Percentiles rank a stretch among this genome's conserved stretches.
Evolutionary conservation across 1,140 invertebrate species (phyloP).

Genomic region (Drosophila bifasciata): DNA sequence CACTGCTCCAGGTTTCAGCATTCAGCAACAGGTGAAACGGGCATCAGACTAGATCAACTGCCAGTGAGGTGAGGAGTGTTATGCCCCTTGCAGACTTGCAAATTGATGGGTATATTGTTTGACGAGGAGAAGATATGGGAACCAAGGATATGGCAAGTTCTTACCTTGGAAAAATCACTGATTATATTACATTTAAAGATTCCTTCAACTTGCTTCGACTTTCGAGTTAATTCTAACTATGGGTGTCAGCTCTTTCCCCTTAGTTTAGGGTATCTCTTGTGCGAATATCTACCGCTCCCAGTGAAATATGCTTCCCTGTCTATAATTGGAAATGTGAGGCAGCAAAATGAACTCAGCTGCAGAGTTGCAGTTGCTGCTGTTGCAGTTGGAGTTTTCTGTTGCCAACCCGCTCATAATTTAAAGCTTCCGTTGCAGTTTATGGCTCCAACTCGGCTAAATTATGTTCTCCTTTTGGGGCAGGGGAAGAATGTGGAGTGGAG

Average conservation of each 20-base stretch:
- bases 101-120: slow-evolving; percentile 2
- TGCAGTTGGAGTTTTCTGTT: slow-evolving; percentile 22
- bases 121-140: too few relatives aligned
- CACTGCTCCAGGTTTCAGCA: slow-evolving; percentile 30
- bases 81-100: slow-evolving; percentile 10
- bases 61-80: slow-evolving; percentile 10
- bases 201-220: too few relatives aligned
- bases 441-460: slow-evolving; percentile 69
- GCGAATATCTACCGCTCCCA: background rate
- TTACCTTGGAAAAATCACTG: too few relatives aligned
- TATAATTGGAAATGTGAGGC: slow-evolving; percentile 72
- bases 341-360: slow-evolving; percentile 70
- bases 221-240: too few relatives aligned
- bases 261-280: slow-evolving; percentile 7
- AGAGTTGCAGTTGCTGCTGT: slow-evolving; percentile 1
- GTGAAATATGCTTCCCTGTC: slow-evolving; percentile 58
- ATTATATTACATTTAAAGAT: too few relatives aligned
- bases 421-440: slow-evolving; percentile 71
- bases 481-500: background rate
- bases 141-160: too few relatives aligned
- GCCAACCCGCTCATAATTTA: slow-evolving; percentile 72
- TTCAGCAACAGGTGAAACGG: slow-evolving; percentile 54
- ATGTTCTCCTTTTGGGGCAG: slow-evolving; percentile 19
- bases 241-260: background rate
- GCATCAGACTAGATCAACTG: slow-evolving; percentile 46